These are phyloP conservation scores for Geopemphigus sp. DNA, from an alignment of 1,140 invertebrate species.

Conservation along the genomic window DNA sequence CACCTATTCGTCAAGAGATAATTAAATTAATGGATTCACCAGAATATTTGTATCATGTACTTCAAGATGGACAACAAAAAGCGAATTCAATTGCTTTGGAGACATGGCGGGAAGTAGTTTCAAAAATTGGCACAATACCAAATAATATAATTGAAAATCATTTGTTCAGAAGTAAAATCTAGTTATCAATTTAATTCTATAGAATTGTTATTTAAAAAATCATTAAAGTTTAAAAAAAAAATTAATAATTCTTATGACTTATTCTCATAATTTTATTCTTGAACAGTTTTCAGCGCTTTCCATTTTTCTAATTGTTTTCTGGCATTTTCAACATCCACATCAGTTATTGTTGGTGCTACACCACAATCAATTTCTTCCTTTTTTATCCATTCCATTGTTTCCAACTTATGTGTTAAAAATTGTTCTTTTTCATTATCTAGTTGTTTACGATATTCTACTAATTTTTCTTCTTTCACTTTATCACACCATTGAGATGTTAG, in stretches of 20 bases:
- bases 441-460: conserved; percentile 64
- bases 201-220: conserved; percentile 4
- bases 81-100: conserved; percentile 67
- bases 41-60: conserved; percentile 64
- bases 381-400: conserved; percentile 66
- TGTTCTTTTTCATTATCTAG: conserved; percentile 66
- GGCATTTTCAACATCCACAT: conserved; percentile 65
- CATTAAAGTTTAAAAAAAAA: not conserved
- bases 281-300: not conserved
- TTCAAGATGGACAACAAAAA: conserved; percentile 68
- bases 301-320: conserved; percentile 58
- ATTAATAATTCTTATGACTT: not conserved
- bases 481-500: conserved; percentile 68
- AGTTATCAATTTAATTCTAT: conserved; percentile 4
- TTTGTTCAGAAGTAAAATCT: not conserved
- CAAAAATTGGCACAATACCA: conserved; percentile 60
- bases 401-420: conserved; percentile 63
- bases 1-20: conserved; percentile 69
- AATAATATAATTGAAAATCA: not conserved
- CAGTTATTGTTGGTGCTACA: conserved; percentile 63
- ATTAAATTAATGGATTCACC: conserved; percentile 62
- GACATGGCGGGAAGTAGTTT: conserved; percentile 69
- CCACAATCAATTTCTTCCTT: conserved; percentile 69
- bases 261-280: not conserved
- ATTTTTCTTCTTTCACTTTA: conserved; percentile 63